Evolutionary conservation across 2,113 vertebrate genomes (phyloP), one percentile per base, ranked within the genome.

Genomic region (Octodon degus): DNA sequence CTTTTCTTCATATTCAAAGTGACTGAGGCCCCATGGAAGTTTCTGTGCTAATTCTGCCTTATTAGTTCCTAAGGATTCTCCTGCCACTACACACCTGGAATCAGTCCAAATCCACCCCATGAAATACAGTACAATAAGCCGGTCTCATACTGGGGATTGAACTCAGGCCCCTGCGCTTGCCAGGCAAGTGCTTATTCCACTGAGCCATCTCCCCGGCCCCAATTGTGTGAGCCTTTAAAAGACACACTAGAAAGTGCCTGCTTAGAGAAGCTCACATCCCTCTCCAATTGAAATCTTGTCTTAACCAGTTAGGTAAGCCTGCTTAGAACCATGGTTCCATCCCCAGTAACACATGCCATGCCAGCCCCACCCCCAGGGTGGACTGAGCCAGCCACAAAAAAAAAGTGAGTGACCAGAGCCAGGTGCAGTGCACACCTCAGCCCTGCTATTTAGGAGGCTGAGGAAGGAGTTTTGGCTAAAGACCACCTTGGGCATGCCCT

Each of bases 21-120:
- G 55, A 58, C 55, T 84, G 74, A 91, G 43, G 19, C 60, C 67
- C 87, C 82, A 67, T 1, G 53, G 83, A 65, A 91, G 16, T 19
- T 67, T 65, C 86, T 94, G 19, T 82, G 81, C 81, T 53, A 30
- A 72, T 65, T 96, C 83, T 88, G 82, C 60, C 91, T 55, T 47
- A 24, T 83, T 92, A 96, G 30, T 84, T 84, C 80, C 86, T 47
- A 86, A 76, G 81, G 74, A 50, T 34, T 79, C 97, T 79, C 84
- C 53, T 86, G 76, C 79, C 34, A 68, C 62, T 92, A 37, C 55
- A 47, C 85, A 43, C 67, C 37, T 89, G n/a, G 50, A 90, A 72
- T 43, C 7, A 76, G 68, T 30, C 34, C 53, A 92, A 62, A 34
- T 76, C n/a, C 27, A 65, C 55, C 40, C 80, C 30, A 72, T 55